Evolutionary conservation across 2,797 vertebrate species (phyloP).

Genomic region (Pipistrellus kuhlii): DNA sequence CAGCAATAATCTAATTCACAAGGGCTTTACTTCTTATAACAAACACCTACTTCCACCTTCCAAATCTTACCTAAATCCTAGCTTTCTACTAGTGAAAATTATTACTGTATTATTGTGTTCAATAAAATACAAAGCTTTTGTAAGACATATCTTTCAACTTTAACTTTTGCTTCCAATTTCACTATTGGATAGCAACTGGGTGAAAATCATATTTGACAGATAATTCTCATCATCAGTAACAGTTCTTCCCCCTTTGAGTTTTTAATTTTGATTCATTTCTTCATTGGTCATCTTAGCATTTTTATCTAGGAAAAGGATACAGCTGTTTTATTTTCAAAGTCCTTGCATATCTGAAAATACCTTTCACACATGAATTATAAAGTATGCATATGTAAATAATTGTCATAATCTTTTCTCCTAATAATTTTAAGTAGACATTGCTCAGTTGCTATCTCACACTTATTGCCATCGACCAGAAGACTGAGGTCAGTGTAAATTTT

Average conservation of each 20-base stretch:
- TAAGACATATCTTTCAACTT: background rate
- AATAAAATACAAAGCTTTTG: conserved; percentile 37
- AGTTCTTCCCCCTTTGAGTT: background rate
- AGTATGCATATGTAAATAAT: background rate
- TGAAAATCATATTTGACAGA: background rate
- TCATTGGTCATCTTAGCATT: background rate
- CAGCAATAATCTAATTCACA: conserved; percentile 4
- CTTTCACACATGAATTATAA: background rate
- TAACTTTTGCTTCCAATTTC: conserved; percentile 17
- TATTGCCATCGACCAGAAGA: background rate
- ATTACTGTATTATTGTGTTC: background rate
- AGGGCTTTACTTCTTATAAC: background rate
- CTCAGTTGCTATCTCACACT: background rate
- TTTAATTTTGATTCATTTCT: conserved; percentile 44
- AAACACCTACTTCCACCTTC: background rate
- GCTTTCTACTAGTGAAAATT: background rate
- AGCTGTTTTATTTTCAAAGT: conserved; percentile 14
- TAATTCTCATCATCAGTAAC: conserved; percentile 10
- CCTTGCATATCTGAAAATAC: background rate
- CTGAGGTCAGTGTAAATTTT: conserved; percentile 36
- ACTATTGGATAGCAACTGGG: background rate
- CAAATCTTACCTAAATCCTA: background rate
- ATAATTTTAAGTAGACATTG: background rate
- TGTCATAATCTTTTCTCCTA: background rate
- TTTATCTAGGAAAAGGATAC: background rate